Conservation (phyloP, 2,888 invertebrate genomes). For the Nasonovia ribisnigri region DNA sequence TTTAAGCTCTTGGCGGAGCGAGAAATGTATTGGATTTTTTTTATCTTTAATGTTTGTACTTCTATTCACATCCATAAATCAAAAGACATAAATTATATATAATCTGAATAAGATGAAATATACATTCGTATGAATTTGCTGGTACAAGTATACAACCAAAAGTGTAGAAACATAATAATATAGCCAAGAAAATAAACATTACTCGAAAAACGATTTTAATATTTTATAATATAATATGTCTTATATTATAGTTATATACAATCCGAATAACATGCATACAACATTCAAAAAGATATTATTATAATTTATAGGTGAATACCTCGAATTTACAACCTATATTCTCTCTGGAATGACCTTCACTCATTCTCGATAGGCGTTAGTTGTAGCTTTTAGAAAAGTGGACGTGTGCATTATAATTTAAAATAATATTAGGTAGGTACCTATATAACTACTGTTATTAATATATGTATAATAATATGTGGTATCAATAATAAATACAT, state of each 20-base stretch:
- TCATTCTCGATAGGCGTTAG: neutral
- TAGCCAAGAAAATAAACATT: neutral
- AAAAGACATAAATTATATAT: neutral
- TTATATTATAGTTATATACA: neutral
- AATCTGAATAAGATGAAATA: neutral
- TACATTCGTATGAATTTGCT: neutral
- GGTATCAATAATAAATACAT: neutral
- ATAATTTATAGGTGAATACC: neutral
- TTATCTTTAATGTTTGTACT: neutral
- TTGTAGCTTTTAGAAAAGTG: neutral
- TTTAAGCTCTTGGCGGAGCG: neutral
- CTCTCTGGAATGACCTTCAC: neutral
- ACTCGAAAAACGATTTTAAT: neutral
- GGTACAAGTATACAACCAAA: neutral
- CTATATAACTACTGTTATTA: neutral
- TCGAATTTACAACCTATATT: neutral
- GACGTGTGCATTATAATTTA: neutral
- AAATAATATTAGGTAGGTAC: neutral
- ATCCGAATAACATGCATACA: neutral
- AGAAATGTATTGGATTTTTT: neutral
- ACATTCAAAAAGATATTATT: neutral
- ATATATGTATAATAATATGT: neutral
- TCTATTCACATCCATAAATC: neutral
- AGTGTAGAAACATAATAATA: neutral
- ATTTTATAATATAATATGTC: neutral